Percentiles rank a stretch among this genome's conserved stretches.
phyloP scores from a whole-genome alignment of 2,113 vertebrate genomes.

The Channa maculata region DNA sequence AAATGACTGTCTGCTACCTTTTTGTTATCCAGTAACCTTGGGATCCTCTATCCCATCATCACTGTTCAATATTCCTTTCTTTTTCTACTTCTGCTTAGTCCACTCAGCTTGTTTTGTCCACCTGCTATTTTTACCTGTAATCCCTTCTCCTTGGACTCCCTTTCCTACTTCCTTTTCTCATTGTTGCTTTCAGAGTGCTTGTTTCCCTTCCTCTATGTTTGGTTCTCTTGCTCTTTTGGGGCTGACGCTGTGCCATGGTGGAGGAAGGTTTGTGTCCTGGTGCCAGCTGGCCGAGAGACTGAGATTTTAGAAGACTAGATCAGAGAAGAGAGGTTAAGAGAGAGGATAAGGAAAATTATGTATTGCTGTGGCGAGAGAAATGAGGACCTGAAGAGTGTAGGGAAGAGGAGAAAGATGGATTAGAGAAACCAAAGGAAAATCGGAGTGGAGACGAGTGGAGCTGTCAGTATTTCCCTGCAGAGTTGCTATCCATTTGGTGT shows the following conservation, averaged over 20 bases:
- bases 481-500: slow-evolving; percentile 31
- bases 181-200: slow-evolving; percentile 20
- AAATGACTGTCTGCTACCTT: slow-evolving; percentile 13
- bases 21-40: slow-evolving; percentile 7
- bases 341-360: slow-evolving; percentile 38
- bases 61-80: slow-evolving; percentile 2
- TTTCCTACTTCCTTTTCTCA: slow-evolving; percentile 20
- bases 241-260: slow-evolving; percentile 55
- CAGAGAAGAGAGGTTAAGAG: slow-evolving; percentile 59
- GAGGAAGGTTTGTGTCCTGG: slow-evolving; percentile 50
- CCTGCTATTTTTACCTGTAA: slow-evolving; percentile 49
- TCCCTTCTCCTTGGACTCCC: slow-evolving; percentile 13
- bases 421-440: slow-evolving; percentile 33
- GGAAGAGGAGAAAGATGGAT: slow-evolving; percentile 35
- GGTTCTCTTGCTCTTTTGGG: slow-evolving; percentile 47
- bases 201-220: slow-evolving; percentile 26
- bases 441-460: slow-evolving; percentile 36
- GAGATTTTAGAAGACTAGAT: slow-evolving; percentile 54
- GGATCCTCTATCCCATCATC: neutral
- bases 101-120: slow-evolving; percentile 37
- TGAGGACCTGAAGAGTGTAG: slow-evolving; percentile 22
- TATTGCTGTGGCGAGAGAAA: slow-evolving; percentile 2
- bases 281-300: slow-evolving; percentile 63
- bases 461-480: slow-evolving; percentile 35
- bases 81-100: neutral